phyloP scores from a whole-genome alignment of 2,888 invertebrate species.

The Priocnemis perturbator region DNA sequence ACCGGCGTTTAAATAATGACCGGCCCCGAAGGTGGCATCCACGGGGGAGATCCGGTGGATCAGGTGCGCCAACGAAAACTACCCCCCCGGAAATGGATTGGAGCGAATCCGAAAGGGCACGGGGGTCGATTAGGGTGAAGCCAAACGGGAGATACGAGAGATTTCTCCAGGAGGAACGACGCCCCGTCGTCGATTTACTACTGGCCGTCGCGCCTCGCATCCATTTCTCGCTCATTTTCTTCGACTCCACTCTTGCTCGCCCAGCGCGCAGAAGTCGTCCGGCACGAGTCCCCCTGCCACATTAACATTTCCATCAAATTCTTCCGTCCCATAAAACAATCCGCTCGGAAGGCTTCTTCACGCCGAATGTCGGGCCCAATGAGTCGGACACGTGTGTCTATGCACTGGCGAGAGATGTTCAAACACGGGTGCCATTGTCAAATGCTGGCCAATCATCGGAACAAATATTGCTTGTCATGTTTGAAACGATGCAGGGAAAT shows the following conservation, averaged over 20 bases:
- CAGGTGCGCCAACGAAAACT: conserved; percentile 58
- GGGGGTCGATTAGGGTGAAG: conserved; percentile 57
- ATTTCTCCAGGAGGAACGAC: conserved; percentile 50
- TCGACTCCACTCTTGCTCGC: conserved; percentile 11
- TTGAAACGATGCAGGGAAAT: no score
- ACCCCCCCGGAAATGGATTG: conserved; percentile 56
- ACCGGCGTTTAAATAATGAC: conserved; percentile 55
- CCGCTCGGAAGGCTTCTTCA: conserved; percentile 44
- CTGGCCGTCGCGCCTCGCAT: conserved; percentile 40
- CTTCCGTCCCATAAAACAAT: conserved; percentile 61
- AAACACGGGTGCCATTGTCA: no score
- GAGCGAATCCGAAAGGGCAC: conserved; percentile 54
- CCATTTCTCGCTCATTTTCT: conserved; percentile 46
- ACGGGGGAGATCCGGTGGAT: conserved; percentile 39
- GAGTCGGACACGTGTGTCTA: background rate
- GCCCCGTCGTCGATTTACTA: conserved; percentile 53
- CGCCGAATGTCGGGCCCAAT: background rate
- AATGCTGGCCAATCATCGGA: no score
- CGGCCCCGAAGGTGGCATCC: conserved; percentile 20
- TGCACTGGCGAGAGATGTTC: background rate
- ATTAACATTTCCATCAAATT: conserved; percentile 66
- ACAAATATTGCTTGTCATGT: no score
- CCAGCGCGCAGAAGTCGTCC: conserved; percentile 8
- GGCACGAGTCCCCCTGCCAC: conserved; percentile 15
- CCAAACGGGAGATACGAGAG: conserved; percentile 58